Conservation (phyloP, 2,113 vertebrate genomes). For the Origma solitaria region DNA sequence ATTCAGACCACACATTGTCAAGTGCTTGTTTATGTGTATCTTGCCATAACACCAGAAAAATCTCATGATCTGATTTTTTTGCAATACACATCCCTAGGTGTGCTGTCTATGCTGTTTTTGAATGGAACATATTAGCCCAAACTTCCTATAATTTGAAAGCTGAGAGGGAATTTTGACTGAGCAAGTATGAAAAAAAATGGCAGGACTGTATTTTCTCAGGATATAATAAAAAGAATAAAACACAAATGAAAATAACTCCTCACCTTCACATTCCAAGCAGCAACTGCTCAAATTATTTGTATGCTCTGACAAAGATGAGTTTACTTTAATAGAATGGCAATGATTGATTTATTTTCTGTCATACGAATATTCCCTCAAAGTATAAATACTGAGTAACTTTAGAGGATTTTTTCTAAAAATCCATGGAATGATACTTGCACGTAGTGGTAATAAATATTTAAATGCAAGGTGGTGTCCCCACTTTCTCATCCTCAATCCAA, state of each 20-base stretch:
- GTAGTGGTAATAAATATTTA: neutral
- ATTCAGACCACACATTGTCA: neutral
- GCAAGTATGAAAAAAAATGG: neutral
- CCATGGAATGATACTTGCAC: neutral
- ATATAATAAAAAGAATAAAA: neutral
- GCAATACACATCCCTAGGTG: no score
- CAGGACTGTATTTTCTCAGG: neutral
- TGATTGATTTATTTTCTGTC: neutral
- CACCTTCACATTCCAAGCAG: neutral
- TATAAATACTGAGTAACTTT: neutral
- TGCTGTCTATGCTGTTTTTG: neutral
- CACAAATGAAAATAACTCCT: neutral
- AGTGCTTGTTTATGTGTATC: neutral
- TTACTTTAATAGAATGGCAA: neutral
- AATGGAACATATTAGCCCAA: neutral
- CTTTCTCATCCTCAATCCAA: neutral
- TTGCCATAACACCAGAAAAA: neutral
- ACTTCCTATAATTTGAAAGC: neutral
- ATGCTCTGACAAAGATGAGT: neutral
- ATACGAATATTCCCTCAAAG: neutral
- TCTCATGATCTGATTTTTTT: neutral
- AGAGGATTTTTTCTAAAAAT: neutral
- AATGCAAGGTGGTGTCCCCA: rapidly evolving
- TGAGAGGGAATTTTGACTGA: neutral
- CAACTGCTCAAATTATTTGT: neutral